Evolutionary conservation across 2,888 invertebrate genomes (phyloP), one percentile per base, ranked within the genome.

Genomic region (Petrophora chlorosata): DNA sequence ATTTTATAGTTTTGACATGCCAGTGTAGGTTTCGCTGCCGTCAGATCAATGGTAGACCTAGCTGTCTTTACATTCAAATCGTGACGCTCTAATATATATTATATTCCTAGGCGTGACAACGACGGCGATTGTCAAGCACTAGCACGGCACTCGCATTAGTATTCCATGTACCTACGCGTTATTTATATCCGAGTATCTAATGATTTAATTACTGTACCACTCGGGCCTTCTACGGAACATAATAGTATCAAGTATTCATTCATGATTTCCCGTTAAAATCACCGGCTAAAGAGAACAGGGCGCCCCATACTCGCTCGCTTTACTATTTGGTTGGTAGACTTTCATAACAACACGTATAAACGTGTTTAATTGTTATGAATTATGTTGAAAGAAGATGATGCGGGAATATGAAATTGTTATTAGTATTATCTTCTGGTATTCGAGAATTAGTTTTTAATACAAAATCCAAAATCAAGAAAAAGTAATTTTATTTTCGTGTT

Each of bases 191-290:
- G 30, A 9, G 36, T 42, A 41, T 38, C 41, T 42, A 59, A 65
- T 61, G 46, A 63, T 64, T 67, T 69, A 69, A 67, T 64, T 67
- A 61, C 60, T 61, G 53, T 56, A 67, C 61, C 65, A 62, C 55
- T 54, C 56, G 48, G 39, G 25, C 46, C 41, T 44, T 47, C 39
- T 54, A 54, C 43, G 47, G 50, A 13, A 34, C 38, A 35, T 35
- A 47, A 47, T 41, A 45, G 34, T 52, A 38, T 35, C 34, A 28
- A 47, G 45, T 43, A 25, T 51, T 55, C 58, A 58, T 58, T 55
- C 53, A 58, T 58, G 44, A 47, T 50, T 54, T 57, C 41, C 53
- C 50, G 45, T 45, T 46, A 46, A 51, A 51, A 36, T 35, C 47
- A 47, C 41, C 43, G 40, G 39, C 33, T 40, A 49, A 42, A 35